Evolutionary conservation across 2,797 vertebrate genomes (phyloP).

Genomic region (Rousettus madagascariensis): DNA sequence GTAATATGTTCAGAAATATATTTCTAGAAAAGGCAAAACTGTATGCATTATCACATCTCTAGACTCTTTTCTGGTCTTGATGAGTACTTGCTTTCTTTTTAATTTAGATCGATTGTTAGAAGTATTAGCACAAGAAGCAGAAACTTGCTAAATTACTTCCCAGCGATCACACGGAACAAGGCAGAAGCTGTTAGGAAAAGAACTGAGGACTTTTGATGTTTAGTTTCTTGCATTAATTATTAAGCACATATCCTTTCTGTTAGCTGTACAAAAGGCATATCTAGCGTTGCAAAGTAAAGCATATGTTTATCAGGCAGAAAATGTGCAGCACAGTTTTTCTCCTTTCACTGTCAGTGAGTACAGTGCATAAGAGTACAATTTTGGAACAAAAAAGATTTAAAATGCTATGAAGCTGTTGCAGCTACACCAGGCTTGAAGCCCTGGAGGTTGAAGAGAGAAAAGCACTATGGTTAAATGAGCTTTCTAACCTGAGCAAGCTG

Average conservation of each 20-base stretch:
- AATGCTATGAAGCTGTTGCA: not conserved
- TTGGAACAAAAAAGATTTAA: not conserved
- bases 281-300: not conserved
- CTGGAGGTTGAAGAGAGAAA: not conserved
- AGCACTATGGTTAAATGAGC: not conserved
- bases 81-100: not conserved
- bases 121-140: not conserved
- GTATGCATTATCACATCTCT: not conserved
- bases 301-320: slow-evolving; percentile 45
- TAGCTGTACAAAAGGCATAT: not conserved
- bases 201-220: not conserved
- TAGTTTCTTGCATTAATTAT: slow-evolving; percentile 17
- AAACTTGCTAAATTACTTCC: not conserved
- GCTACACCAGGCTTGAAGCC: not conserved
- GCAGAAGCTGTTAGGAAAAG: not conserved
- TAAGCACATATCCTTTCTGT: not conserved
- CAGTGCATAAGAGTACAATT: not conserved
- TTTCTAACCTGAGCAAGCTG: not conserved
- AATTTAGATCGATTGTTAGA: not conserved
- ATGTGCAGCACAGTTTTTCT: not conserved
- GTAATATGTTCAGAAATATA: not conserved
- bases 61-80: not conserved
- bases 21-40: slow-evolving; percentile 5
- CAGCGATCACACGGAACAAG: not conserved
- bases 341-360: not conserved